A percentile compares a stretch with the other conserved stretches of the same genome.
Evolutionary conservation across 2,113 vertebrate genomes (phyloP).

Genomic region (Rhegmatorhina hoffmannsi): DNA sequence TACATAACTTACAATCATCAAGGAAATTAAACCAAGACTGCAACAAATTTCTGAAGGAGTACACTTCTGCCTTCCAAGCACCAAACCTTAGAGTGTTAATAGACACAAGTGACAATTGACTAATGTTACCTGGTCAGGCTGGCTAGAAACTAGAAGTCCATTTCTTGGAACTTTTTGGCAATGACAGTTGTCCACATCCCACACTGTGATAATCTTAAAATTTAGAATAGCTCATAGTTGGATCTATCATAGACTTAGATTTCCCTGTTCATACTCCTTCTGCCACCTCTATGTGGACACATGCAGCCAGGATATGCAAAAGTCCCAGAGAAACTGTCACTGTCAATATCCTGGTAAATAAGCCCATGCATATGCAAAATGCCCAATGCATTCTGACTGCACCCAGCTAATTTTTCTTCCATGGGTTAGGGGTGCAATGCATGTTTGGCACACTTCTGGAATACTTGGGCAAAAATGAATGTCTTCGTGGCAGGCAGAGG

Average conservation of each 20-base stretch:
- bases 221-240: not conserved
- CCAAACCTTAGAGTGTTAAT: not conserved
- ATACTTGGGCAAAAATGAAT: not conserved
- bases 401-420: not conserved
- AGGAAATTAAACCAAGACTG: not conserved
- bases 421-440: not conserved
- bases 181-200: not conserved
- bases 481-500: not conserved
- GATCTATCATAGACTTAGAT: not conserved
- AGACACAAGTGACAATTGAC: not conserved
- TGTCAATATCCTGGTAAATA: not conserved
- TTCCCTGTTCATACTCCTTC: not conserved
- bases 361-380: not conserved
- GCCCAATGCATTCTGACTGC: fast-evolving
- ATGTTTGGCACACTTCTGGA: not conserved
- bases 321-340: not conserved
- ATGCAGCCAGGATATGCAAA: not conserved
- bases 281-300: not conserved
- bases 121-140: not conserved
- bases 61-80: not conserved
- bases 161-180: not conserved
- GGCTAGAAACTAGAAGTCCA: not conserved
- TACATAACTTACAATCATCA: not conserved
- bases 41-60: not conserved
- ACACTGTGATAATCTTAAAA: not conserved